A percentile compares a stretch with the other conserved stretches of the same genome.
Conservation (phyloP, 1,140 invertebrate species). For the Radopholus similis region DNA sequence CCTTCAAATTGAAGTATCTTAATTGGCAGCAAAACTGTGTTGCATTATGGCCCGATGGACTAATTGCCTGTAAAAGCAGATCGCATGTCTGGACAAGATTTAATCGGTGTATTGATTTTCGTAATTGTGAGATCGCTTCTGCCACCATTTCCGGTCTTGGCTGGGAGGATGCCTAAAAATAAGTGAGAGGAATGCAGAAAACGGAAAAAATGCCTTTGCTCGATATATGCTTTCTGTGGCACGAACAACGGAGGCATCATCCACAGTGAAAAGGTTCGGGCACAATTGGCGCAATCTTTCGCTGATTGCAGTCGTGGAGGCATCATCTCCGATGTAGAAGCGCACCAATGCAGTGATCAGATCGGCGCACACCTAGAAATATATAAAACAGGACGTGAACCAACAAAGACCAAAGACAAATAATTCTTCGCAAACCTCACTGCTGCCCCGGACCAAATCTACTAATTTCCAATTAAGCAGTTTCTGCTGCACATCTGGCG, state of each 20-base stretch:
- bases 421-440: too few relatives aligned
- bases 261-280: constrained; percentile 84
- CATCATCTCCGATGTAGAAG: constrained; percentile 85
- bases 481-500: constrained; percentile 69
- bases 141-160: constrained; percentile 11
- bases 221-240: constrained; percentile 28
- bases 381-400: too few relatives aligned
- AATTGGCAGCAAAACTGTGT: constrained; percentile 35
- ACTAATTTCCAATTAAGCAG: constrained; percentile 70
- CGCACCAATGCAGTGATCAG: constrained; percentile 63
- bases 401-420: too few relatives aligned
- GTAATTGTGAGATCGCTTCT: constrained; percentile 6
- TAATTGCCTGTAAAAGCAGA: too few relatives aligned
- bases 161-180: neutral
- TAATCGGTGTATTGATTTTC: constrained; percentile 26
- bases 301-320: constrained; percentile 85
- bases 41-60: too few relatives aligned
- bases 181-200: too few relatives aligned
- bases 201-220: constrained; percentile 18
- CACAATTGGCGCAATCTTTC: constrained; percentile 81
- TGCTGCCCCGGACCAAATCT: constrained; percentile 77
- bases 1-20: constrained; percentile 68
- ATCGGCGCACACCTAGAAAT: constrained; percentile 34
- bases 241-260: constrained; percentile 83
- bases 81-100: constrained; percentile 28